These are phyloP conservation scores for Pipistrellus pipistrellus DNA, from an alignment of 2,797 vertebrate genomes.

Conservation along the genomic window DNA sequence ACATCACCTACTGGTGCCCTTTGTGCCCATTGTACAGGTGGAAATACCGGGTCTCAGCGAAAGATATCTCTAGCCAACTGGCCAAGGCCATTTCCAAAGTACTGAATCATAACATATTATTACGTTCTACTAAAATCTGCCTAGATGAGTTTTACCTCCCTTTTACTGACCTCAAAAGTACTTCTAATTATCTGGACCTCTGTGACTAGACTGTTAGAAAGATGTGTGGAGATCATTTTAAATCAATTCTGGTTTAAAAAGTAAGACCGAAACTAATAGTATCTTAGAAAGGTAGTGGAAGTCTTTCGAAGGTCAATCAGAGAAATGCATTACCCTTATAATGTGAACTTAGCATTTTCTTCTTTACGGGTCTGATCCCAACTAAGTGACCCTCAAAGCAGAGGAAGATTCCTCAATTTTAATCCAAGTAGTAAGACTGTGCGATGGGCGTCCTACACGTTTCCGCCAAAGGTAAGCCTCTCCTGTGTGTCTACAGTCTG, in stretches of 20 bases:
- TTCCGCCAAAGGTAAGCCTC: not conserved
- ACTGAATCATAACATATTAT: not conserved
- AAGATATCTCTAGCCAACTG: not conserved
- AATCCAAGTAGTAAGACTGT: not conserved
- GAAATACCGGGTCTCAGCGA: not conserved
- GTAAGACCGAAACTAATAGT: not conserved
- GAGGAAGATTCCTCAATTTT: not conserved
- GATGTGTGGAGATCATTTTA: conserved; percentile 2
- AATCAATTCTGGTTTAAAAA: conserved; percentile 31
- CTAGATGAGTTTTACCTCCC: not conserved
- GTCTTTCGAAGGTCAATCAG: not conserved
- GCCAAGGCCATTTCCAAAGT: not conserved
- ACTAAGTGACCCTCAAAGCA: not conserved
- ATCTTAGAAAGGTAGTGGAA: not conserved
- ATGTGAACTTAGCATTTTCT: not conserved
- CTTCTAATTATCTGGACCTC: not conserved
- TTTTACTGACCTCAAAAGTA: not conserved
- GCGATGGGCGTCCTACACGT: rapidly evolving
- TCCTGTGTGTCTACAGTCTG: rapidly evolving
- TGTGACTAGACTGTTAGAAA: not conserved
- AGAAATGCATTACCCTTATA: not conserved
- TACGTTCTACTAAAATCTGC: not conserved
- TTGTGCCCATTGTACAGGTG: not conserved
- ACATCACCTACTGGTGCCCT: rapidly evolving
- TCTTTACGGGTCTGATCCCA: not conserved